Evolutionary conservation across 2,113 vertebrate genomes (phyloP), one percentile per base, ranked within the genome.

Genomic region (Solea solea): DNA sequence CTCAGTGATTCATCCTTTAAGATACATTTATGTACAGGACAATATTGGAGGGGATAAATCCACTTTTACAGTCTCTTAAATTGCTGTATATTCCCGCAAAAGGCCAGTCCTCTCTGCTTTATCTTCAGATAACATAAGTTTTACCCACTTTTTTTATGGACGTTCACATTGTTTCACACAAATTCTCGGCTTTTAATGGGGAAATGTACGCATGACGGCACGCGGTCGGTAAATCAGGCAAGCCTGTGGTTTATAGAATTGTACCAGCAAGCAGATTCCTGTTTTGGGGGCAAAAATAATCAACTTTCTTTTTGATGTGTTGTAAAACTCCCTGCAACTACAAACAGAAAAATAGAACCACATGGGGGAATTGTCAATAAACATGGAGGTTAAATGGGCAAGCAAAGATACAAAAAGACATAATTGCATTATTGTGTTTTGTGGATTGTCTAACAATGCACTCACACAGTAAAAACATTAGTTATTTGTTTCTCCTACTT

Each of bases 31-130:
- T 82, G 78, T 83, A 74, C 78, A 81, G 72, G 79, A 83, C 77
- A 59, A 81, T 81, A 87, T 81, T 84, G 80, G 50, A 81, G 86
- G 52, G 72, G 57, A 64, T 74, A 86, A 88, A 85, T 85, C 76
- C 52, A 59, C 50, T 73, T 81, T 75, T 57, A 74, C 27, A 52
- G 42, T 67, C 45, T 54, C 69, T 80, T 71, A 82, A 81, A 2
- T 42, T 56, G 48, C 16, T 45, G 15, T 55, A 74, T 72, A 48
- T 53, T 64, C 25, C 21, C 21, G 12, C 53, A 67, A 74, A 21
- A 72, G 70, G 14, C 69, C 28, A 16, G 12, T 14, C 25, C 46
- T 75, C 72, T 70, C 39, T 34, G 28, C 67, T 64, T 25, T 8
- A 54, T 69, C 68, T 59, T 52, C 9, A 71, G 63, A 65, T 54